These are phyloP conservation scores for Gephyroberyx darwinii DNA, from an alignment of 2,797 vertebrate species.

Conservation along the genomic window DNA sequence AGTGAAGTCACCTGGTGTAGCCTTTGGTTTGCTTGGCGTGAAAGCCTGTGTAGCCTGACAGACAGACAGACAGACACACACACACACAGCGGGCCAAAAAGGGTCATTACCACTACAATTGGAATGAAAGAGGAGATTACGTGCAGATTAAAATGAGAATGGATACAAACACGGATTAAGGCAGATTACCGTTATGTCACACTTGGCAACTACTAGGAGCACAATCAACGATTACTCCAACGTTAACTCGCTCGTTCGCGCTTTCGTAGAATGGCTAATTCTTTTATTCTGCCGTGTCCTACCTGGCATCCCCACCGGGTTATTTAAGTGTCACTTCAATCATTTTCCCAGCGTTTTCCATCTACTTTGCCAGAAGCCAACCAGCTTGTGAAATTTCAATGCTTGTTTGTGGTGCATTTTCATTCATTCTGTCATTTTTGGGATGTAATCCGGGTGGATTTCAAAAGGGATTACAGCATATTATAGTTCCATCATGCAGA, in stretches of 20 bases:
- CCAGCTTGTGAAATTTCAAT: not conserved
- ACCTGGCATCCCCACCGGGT: not conserved
- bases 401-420: slow-evolving; percentile 19
- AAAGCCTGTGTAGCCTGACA: not conserved
- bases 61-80: slow-evolving; percentile 1
- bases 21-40: too few species aligned
- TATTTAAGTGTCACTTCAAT: not conserved
- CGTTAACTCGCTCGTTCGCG: slow-evolving; percentile 33
- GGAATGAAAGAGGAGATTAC: slow-evolving; percentile 58
- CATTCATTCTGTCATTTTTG: slow-evolving; percentile 3
- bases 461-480: slow-evolving; percentile 30
- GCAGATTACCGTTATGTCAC: slow-evolving; percentile 68
- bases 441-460: slow-evolving; percentile 42
- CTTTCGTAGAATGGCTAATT: not conserved
- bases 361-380: not conserved
- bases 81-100: not conserved
- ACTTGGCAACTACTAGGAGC: slow-evolving; percentile 38
- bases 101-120: slow-evolving; percentile 43
- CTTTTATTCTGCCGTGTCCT: slow-evolving; percentile 12
- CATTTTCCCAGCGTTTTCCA: not conserved
- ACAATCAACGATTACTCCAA: slow-evolving; percentile 1
- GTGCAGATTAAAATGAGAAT: slow-evolving; percentile 69
- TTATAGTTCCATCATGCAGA: slow-evolving; percentile 28
- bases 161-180: slow-evolving; percentile 68
- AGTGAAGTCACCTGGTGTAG: too few species aligned